These are phyloP conservation scores for Ceyx melanurus DNA, from an alignment of 2,113 vertebrate species.

Conservation along the genomic window DNA sequence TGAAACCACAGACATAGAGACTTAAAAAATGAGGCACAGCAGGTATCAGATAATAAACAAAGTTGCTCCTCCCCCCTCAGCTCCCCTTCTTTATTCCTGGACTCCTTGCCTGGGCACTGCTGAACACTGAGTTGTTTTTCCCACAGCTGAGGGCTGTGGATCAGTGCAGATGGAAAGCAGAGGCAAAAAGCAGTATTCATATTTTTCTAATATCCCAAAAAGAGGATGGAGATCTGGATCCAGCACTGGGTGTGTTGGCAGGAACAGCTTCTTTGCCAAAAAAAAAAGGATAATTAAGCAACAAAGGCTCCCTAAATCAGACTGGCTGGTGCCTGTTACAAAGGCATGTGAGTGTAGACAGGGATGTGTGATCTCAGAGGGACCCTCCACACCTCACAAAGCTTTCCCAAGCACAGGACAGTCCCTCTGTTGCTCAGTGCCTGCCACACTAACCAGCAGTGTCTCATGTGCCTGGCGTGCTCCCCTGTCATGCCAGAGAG, in stretches of 20 bases:
- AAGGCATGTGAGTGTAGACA: neutral
- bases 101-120: neutral
- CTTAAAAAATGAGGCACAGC: neutral
- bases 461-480: neutral
- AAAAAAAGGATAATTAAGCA: neutral
- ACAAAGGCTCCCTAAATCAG: neutral
- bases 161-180: neutral
- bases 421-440: neutral
- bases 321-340: neutral
- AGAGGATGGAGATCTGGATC: neutral
- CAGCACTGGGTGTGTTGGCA: neutral
- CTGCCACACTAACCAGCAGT: neutral
- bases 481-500: neutral
- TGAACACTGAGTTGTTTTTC: neutral
- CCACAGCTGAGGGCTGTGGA: neutral
- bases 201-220: neutral
- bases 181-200: neutral
- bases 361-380: neutral
- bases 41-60: neutral
- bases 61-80: neutral
- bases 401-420: neutral
- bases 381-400: neutral
- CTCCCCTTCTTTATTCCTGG: neutral
- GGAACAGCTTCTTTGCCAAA: neutral
- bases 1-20: neutral